These are phyloP conservation scores for Onychostruthus taczanowskii DNA, from an alignment of 2,113 vertebrate genomes.

Conservation along the genomic window DNA sequence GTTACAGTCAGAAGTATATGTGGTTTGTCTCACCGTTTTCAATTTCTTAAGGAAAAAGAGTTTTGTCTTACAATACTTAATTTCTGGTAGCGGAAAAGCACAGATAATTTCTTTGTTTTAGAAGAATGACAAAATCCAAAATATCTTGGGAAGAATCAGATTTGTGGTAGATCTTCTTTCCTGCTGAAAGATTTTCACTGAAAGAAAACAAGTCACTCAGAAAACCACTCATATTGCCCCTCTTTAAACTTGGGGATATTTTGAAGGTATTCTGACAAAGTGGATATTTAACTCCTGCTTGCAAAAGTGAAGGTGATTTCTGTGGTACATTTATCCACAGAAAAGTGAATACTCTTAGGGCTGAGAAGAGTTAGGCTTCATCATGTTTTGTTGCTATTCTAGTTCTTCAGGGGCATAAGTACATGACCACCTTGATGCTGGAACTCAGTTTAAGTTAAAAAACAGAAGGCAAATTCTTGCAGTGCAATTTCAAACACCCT, in stretches of 20 bases:
- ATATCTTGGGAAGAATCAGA: neutral
- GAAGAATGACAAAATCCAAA: neutral
- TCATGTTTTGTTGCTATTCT: neutral
- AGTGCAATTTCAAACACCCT: neutral
- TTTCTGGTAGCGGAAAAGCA: neutral
- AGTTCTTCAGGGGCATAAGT: neutral
- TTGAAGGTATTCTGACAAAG: neutral
- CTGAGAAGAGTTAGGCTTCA: neutral
- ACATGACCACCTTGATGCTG: neutral
- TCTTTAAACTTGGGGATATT: neutral
- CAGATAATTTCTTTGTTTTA: neutral
- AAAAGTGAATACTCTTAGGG: neutral
- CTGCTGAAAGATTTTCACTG: neutral
- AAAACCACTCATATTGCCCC: neutral
- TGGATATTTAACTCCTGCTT: neutral
- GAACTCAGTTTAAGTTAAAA: neutral
- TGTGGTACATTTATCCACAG: neutral
- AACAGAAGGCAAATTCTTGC: neutral
- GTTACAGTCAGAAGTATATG: neutral
- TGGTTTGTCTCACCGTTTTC: neutral
- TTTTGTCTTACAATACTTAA: neutral
- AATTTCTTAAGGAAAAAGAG: neutral
- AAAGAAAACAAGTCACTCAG: neutral
- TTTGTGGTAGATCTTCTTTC: neutral
- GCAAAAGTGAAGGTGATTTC: neutral